phyloP scores from a whole-genome alignment of 2,113 vertebrate genomes.

The Cyanoderma ruficeps region DNA sequence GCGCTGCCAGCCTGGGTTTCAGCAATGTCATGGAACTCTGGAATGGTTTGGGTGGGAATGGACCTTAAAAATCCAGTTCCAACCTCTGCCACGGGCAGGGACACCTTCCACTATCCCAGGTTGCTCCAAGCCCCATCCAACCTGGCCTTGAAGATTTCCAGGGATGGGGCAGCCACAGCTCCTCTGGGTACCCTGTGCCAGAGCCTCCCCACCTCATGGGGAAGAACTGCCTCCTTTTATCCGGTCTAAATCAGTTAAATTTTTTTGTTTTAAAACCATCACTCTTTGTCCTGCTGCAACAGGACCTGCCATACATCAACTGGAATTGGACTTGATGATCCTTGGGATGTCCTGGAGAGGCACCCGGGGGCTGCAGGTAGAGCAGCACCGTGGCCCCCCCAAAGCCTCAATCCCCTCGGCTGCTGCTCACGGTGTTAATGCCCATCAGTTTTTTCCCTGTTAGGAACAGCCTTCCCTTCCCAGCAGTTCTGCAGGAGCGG shows the following conservation, averaged over 20 bases:
- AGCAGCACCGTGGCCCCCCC: background rate
- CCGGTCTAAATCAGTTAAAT: background rate
- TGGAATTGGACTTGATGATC: background rate
- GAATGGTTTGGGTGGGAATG: background rate
- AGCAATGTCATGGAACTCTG: accelerated
- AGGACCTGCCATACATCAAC: background rate
- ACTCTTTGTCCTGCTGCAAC: background rate
- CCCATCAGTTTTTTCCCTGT: background rate
- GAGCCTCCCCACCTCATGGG: background rate
- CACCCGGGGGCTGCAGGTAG: background rate
- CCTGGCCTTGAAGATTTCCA: background rate
- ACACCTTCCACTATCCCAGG: background rate
- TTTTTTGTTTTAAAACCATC: background rate
- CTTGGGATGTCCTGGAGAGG: background rate
- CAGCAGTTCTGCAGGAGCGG: background rate
- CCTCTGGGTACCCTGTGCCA: background rate
- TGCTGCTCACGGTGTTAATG: accelerated
- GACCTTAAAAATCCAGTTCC: background rate
- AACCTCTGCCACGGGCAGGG: background rate
- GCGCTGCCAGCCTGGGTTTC: accelerated
- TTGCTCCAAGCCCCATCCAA: accelerated
- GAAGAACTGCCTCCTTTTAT: background rate
- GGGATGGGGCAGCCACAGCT: background rate
- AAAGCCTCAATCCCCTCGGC: background rate
- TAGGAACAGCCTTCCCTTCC: background rate